Base-by-base conservation (phyloP, 2,797 vertebrate genomes). In the Anisognathus igniventris region DNA sequence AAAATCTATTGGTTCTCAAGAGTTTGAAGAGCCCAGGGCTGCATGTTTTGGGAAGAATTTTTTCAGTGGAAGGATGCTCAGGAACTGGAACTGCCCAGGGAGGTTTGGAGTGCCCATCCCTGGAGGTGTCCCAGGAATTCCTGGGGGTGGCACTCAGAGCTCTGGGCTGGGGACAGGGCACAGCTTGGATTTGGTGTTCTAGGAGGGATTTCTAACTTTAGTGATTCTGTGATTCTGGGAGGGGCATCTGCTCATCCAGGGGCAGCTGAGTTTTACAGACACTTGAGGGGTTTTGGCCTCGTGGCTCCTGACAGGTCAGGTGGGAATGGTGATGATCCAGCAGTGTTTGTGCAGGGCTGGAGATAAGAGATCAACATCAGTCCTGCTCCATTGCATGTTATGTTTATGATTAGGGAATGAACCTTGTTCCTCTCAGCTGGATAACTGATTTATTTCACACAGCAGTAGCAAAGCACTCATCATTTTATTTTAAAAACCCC, bases 131-230 rank as follows among this genome's bases (percentile, higher is more conserved):
- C 60, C 1, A 9, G 61, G 12, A 19, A 16, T 0, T 0, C 0
- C 65, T 86, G 48, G 11, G 8, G 1, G 31, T 81, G 77, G 22
- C 62, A 54, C 47, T 67, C 1, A 10, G 47, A 0, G 33, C 66
- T 30, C 47, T 35, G 65, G 25, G 35, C 40, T 64, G 70, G 70
- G 67, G 39, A 74, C 35, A 48, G 10, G 2, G 10, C 8, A 40
- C 53, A 28, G 47, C 17, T 7, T 0, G 48, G 27, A 6, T 7
- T 28, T 4, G 2, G 4, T 54, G 47, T 1, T 7, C 42, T 37
- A 13, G 54, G 31, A 24, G 42, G 56, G 10, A 0, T 64, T 45
- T 33, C 17, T 57, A 18, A 0, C 24, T 1, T 1, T 0, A 2
- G 1, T 2, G 17, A 2, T n/a, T 24, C 48, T 14, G 7, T 33